These are phyloP conservation scores for Odontomachus brunneus DNA, from an alignment of 1,140 invertebrate species.

Conservation along the genomic window DNA sequence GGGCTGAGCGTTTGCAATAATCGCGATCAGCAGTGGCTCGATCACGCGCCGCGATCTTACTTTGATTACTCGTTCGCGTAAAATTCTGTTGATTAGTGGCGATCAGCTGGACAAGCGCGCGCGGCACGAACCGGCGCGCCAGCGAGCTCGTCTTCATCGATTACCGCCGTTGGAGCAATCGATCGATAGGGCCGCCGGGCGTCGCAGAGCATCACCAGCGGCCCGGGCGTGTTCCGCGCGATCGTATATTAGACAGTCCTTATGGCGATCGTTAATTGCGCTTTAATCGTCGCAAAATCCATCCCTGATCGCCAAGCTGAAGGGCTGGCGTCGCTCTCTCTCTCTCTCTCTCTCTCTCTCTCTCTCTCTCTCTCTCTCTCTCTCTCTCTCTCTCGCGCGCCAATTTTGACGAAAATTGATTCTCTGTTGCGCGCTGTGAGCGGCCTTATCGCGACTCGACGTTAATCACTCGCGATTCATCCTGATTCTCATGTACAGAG, in stretches of 20 bases:
- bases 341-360: too few species aligned
- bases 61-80: slow-evolving; percentile 53
- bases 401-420: slow-evolving; percentile 71
- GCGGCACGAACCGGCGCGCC: not conserved
- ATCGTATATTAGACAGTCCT: slow-evolving; percentile 14
- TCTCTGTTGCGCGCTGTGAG: slow-evolving; percentile 58
- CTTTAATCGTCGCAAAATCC: slow-evolving; percentile 51
- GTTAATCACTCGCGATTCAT: too few species aligned
- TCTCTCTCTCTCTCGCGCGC: too few species aligned
- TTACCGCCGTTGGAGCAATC: not conserved
- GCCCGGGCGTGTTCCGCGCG: not conserved
- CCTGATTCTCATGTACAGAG: too few species aligned
- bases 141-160: slow-evolving; percentile 22
- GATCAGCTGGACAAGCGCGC: not conserved
- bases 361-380: too few species aligned
- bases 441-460: slow-evolving; percentile 21
- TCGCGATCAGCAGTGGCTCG: slow-evolving; percentile 42
- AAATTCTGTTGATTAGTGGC: slow-evolving; percentile 44
- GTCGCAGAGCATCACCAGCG: not conserved
- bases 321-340: too few species aligned
- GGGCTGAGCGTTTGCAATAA: slow-evolving; percentile 42
- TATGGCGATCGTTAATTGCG: slow-evolving; percentile 48
- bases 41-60: slow-evolving; percentile 44
- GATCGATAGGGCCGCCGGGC: not conserved
- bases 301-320: slow-evolving; percentile 11